Evolutionary conservation across 1,140 invertebrate species (phyloP).

Genomic region (Saccostrea echinata): DNA sequence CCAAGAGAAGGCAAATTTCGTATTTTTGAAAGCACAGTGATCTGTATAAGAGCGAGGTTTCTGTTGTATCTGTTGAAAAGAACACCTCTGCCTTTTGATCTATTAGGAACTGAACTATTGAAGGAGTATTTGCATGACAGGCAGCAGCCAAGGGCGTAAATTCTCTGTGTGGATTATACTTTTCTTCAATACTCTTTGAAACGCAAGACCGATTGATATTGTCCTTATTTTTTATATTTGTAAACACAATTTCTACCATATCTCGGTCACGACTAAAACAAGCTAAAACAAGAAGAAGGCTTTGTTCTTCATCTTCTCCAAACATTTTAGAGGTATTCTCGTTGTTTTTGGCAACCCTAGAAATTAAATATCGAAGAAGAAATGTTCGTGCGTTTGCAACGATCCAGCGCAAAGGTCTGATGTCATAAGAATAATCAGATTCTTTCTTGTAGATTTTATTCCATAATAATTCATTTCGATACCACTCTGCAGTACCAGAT

Average conservation of each 20-base stretch:
- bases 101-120: neutral
- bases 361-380: neutral
- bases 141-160: neutral
- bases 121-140: neutral
- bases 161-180: conserved; percentile 5
- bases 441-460: neutral
- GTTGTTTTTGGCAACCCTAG: neutral
- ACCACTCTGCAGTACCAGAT: neutral
- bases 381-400: neutral
- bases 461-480: neutral
- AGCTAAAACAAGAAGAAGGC: neutral
- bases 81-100: neutral
- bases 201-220: neutral
- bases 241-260: neutral
- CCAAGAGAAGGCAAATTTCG: neutral
- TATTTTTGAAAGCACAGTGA: neutral
- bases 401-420: neutral
- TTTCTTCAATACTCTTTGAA: neutral
- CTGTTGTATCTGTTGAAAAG: neutral
- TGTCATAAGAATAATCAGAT: neutral
- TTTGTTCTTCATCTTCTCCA: neutral
- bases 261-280: neutral
- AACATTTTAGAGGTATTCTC: neutral
- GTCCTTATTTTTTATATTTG: neutral
- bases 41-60: neutral